Conservation (phyloP, 2,113 vertebrate genomes). For the Clarias magur region DNA sequence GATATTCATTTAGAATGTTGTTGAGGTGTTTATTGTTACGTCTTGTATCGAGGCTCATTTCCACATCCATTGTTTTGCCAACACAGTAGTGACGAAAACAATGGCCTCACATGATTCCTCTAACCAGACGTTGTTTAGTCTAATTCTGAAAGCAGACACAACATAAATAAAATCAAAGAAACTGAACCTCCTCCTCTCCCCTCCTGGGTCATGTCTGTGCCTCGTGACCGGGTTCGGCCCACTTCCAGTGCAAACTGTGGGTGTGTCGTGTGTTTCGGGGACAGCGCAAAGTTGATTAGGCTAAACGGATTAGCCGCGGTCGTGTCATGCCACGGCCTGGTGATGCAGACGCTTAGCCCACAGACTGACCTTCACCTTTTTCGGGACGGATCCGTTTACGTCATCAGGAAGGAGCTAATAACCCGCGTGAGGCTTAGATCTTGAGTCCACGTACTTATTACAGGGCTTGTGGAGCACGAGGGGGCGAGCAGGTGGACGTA, state of each 20-base stretch:
- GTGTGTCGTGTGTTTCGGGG: constrained; percentile 41
- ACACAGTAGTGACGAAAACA: neutral
- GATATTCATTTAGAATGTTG: neutral
- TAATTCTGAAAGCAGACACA: constrained; percentile 7
- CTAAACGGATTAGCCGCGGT: constrained; percentile 68
- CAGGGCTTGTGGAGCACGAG: neutral
- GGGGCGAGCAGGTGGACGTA: constrained; percentile 24
- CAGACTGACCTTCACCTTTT: constrained; percentile 34
- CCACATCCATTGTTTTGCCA: constrained; percentile 13
- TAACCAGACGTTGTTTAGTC: constrained; percentile 29
- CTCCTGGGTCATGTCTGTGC: neutral
- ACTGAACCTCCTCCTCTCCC: neutral
- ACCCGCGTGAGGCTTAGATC: neutral
- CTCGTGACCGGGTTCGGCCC: neutral
- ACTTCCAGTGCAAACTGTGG: neutral
- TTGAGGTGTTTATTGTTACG: neutral
- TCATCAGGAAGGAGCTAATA: neutral
- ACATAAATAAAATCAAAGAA: constrained; percentile 6
- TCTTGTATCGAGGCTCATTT: neutral
- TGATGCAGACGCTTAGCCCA: constrained; percentile 42
- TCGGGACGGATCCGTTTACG: constrained; percentile 11
- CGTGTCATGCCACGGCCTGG: constrained; percentile 60
- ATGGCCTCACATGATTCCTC: constrained; percentile 6
- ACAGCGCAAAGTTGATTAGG: constrained; percentile 64
- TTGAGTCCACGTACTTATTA: neutral